Conservation (phyloP, 2,888 invertebrate genomes). For the Phytoseiulus persimilis region DNA sequence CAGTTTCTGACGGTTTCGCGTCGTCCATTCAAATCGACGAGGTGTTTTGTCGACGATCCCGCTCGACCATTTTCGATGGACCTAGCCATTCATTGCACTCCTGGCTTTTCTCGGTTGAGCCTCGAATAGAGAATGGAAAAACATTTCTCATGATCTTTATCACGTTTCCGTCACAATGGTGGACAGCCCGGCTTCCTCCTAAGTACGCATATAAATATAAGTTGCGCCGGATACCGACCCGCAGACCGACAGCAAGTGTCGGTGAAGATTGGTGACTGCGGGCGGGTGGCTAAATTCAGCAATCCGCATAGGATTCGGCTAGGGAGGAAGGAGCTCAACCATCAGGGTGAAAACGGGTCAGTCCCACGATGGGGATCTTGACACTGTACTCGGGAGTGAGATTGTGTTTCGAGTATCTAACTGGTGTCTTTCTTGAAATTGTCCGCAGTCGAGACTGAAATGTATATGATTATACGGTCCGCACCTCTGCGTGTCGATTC, state of each 20-base stretch:
- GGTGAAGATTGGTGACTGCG: neutral
- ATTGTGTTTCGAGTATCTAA: too few relatives aligned
- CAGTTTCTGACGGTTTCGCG: too few relatives aligned
- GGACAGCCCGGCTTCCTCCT: neutral
- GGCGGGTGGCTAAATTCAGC: neutral
- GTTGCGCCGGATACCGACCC: neutral
- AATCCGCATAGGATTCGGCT: neutral
- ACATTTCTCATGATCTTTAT: neutral
- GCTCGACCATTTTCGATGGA: neutral
- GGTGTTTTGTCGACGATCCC: neutral
- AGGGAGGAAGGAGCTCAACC: too few relatives aligned
- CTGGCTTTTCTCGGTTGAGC: neutral
- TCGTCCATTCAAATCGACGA: too few relatives aligned
- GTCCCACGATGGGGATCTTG: too few relatives aligned
- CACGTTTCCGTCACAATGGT: neutral
- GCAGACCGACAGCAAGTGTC: neutral
- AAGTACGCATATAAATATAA: neutral
- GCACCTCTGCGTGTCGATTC: too few relatives aligned
- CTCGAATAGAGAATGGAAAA: neutral
- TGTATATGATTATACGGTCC: too few relatives aligned
- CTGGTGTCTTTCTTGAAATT: too few relatives aligned
- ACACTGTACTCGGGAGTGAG: too few relatives aligned
- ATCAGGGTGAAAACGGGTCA: too few relatives aligned
- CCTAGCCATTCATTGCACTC: neutral
- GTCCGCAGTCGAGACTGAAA: too few relatives aligned